Percentiles rank a stretch among this genome's conserved stretches.
Evolutionary conservation across 2,113 vertebrate species (phyloP).

Genomic region (Tachuris rubrigastra): DNA sequence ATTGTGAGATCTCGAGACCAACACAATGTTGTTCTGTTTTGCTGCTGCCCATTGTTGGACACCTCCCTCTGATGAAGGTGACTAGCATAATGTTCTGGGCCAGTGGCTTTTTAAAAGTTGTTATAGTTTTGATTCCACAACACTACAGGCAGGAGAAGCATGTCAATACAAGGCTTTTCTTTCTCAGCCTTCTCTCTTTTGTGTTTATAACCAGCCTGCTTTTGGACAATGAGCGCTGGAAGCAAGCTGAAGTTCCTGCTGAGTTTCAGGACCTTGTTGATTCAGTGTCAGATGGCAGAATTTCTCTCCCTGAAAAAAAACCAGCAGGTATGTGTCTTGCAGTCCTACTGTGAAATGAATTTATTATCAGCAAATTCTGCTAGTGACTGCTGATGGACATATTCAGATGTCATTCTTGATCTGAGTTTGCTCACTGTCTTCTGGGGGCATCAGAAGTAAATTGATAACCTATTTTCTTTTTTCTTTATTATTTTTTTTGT

Average conservation of each 20-base stretch:
- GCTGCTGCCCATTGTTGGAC: neutral
- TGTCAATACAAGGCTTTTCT: neutral
- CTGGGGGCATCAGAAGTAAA: neutral
- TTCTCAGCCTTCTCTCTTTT: constrained; percentile 2
- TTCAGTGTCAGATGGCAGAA: constrained; percentile 88
- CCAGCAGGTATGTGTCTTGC: constrained; percentile 73
- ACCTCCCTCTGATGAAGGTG: neutral
- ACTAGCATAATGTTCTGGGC: neutral
- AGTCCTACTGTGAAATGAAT: neutral
- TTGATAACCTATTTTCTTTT: neutral
- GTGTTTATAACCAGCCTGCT: constrained; percentile 81
- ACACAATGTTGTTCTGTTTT: neutral
- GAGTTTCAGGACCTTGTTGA: constrained; percentile 97
- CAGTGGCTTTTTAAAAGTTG: neutral
- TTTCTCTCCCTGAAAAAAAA: constrained; percentile 90
- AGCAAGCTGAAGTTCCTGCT: constrained; percentile 94
- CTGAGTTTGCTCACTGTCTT: neutral
- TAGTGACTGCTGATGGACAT: neutral
- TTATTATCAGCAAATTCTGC: neutral
- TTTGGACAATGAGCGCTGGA: constrained; percentile 97
- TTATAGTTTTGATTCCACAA: neutral
- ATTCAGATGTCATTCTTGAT: neutral
- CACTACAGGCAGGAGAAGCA: neutral
- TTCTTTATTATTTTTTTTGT: neutral
- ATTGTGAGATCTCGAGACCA: neutral